These are phyloP conservation scores for Leptopilina clavipes DNA, from an alignment of 1,140 invertebrate genomes.

Conservation along the genomic window DNA sequence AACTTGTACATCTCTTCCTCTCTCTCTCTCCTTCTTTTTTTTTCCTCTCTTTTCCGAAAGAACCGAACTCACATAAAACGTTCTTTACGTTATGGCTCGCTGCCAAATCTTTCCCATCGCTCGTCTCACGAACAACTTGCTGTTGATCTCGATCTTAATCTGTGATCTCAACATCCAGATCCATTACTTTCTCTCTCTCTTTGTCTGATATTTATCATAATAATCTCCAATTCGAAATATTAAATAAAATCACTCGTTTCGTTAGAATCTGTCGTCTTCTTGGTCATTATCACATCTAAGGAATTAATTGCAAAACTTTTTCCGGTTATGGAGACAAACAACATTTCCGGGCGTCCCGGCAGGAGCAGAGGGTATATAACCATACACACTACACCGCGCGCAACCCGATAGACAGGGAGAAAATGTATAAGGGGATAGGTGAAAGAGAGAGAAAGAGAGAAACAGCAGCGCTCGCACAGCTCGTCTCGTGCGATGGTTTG, in stretches of 20 bases:
- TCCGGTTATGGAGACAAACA: constrained; percentile 5
- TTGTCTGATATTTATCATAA: too few relatives aligned
- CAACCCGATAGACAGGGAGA: constrained; percentile 18
- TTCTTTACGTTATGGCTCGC: background rate
- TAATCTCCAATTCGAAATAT: too few relatives aligned
- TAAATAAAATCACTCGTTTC: too few relatives aligned
- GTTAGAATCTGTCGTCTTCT: too few relatives aligned
- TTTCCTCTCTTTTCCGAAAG: background rate
- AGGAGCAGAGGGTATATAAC: background rate
- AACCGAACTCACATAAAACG: constrained; percentile 11
- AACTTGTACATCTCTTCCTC: constrained; percentile 20
- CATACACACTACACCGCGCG: background rate
- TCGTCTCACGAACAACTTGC: background rate
- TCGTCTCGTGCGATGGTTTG: constrained; percentile 57
- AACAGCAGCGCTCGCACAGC: constrained; percentile 43
- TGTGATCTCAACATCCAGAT: background rate
- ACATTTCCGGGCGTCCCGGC: constrained; percentile 32
- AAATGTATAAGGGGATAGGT: background rate
- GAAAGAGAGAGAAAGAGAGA: constrained; percentile 32
- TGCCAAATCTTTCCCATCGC: background rate
- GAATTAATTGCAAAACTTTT: constrained; percentile 21
- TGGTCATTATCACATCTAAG: background rate
- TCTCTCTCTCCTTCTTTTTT: background rate
- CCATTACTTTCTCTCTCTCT: background rate
- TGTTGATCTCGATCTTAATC: constrained; percentile 23